These are phyloP conservation scores for Pseudobourletiella spinata DNA, from an alignment of 1,140 invertebrate species.

Conservation along the genomic window DNA sequence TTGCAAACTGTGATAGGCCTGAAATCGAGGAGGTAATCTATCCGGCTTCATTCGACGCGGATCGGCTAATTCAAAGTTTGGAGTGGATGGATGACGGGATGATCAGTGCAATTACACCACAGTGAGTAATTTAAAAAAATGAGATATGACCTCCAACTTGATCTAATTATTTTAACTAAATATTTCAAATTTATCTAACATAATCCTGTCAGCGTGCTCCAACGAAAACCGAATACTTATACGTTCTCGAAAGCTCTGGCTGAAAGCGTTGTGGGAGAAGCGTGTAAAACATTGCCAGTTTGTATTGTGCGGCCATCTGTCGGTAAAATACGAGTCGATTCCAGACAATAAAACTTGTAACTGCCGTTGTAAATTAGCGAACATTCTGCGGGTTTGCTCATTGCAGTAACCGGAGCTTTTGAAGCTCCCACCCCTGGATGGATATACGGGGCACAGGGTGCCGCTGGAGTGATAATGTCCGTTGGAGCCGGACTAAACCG, in stretches of 20 bases:
- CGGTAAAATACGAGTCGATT: too few species aligned
- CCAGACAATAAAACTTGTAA: too few species aligned
- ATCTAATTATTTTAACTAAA: too few species aligned
- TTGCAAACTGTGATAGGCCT: constrained; percentile 67
- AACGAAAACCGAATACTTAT: constrained; percentile 84
- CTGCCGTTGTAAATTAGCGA: too few species aligned
- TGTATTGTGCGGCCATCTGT: constrained; percentile 89
- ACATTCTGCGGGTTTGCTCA: too few species aligned
- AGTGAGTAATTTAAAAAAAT: too few species aligned
- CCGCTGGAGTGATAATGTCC: constrained; percentile 90
- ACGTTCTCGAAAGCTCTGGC: constrained; percentile 84
- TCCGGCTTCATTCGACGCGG: constrained; percentile 75
- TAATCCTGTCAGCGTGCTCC: too few species aligned
- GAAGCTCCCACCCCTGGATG: constrained; percentile 86
- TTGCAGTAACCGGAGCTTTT: constrained; percentile 77
- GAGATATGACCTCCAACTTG: too few species aligned
- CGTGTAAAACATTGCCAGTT: constrained; percentile 61
- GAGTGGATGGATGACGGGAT: constrained; percentile 78
- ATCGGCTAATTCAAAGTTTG: constrained; percentile 76
- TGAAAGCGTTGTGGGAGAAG: constrained; percentile 70
- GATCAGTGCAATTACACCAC: constrained; percentile 60
- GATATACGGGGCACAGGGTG: constrained; percentile 95
- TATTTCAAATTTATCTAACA: too few species aligned
- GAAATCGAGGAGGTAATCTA: constrained; percentile 75
- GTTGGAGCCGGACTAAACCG: too few species aligned